phyloP scores from a whole-genome alignment of 2,888 invertebrate species.

The Geotrupes spiniger region DNA sequence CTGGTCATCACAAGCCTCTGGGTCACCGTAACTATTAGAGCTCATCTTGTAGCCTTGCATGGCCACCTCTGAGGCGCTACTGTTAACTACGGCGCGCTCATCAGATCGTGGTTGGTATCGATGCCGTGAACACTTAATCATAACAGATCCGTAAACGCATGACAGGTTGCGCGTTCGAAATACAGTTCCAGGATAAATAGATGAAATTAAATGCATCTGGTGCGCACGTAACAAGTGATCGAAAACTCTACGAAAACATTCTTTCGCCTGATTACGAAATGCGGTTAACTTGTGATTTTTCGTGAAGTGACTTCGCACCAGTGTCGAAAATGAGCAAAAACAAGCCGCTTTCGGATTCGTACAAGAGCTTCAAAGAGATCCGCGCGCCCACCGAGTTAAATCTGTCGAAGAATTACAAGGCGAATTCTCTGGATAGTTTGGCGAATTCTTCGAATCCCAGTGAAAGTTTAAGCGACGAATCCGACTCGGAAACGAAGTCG shows the following conservation, averaged over 20 bases:
- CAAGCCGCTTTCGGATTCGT: conserved; percentile 15
- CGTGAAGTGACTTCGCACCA: no score
- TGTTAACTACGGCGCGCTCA: background rate
- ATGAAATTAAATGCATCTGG: conserved; percentile 1
- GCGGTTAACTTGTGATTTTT: no score
- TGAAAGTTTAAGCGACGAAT: conserved; percentile 60
- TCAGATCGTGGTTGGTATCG: background rate
- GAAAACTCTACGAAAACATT: no score
- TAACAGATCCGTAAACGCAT: conserved; percentile 5
- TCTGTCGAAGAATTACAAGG: conserved; percentile 36
- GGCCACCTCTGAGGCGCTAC: conserved; percentile 3
- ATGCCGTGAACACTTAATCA: conserved; percentile 4
- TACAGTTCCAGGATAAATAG: background rate
- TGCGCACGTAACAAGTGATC: no score
- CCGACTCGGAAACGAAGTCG: conserved; percentile 48
- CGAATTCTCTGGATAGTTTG: conserved; percentile 65
- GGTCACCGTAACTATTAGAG: conserved; percentile 49
- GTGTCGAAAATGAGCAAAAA: conserved; percentile 7
- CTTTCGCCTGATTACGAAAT: no score
- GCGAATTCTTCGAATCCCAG: conserved; percentile 67
- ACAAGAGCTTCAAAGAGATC: conserved; percentile 19
- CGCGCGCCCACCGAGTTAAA: conserved; percentile 15
- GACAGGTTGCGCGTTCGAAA: background rate
- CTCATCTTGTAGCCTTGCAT: conserved; percentile 37
- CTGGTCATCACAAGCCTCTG: conserved; percentile 38